phyloP scores from a whole-genome alignment of 2,113 vertebrate genomes.

The Craseonycteris thonglongyai region DNA sequence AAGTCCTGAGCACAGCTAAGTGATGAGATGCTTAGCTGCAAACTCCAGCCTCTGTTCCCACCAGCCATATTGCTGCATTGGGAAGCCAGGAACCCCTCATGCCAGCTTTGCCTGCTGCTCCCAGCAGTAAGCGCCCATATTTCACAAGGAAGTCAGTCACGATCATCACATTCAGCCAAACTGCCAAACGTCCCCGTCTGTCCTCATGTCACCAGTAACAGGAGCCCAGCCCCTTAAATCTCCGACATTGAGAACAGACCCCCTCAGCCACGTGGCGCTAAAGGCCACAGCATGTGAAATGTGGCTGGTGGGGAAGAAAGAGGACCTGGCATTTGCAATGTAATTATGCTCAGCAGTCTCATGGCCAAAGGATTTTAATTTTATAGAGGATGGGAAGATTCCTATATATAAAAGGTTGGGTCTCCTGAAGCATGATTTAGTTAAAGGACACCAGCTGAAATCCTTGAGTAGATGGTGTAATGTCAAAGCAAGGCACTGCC shows the following conservation, averaged over 20 bases:
- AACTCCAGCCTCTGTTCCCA: background rate
- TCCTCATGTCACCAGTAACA: background rate
- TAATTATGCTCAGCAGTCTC: background rate
- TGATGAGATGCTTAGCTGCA: background rate
- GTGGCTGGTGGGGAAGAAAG: background rate
- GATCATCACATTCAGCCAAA: constrained; percentile 10
- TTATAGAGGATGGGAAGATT: background rate
- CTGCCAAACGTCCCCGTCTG: constrained; percentile 45
- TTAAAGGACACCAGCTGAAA: background rate
- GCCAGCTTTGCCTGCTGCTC: constrained; percentile 48
- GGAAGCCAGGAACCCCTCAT: background rate
- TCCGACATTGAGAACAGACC: background rate
- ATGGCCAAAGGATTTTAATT: constrained; percentile 32
- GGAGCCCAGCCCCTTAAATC: background rate
- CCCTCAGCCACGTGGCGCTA: rapidly evolving
- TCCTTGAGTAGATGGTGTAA: background rate
- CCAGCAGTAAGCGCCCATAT: background rate
- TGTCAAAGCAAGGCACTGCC: background rate
- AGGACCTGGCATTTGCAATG: constrained; percentile 3
- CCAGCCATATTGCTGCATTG: background rate
- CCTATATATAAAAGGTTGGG: background rate
- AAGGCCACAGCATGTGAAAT: background rate
- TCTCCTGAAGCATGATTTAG: background rate
- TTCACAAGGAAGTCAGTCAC: constrained; percentile 23
- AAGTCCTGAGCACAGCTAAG: background rate